Evolutionary conservation across 2,888 invertebrate genomes (phyloP).

Genomic region (Campopleginae sp.): DNA sequence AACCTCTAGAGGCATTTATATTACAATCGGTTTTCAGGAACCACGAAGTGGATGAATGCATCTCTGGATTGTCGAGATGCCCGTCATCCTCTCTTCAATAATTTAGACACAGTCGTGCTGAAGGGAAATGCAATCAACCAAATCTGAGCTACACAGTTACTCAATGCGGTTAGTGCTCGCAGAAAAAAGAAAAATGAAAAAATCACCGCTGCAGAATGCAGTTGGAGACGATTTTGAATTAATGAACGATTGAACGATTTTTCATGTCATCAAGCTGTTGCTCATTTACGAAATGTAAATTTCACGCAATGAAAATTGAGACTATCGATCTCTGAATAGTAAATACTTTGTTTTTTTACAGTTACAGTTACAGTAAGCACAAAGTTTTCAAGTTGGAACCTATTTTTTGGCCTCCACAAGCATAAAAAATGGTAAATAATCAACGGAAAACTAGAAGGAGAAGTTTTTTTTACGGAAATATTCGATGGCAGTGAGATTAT

Average conservation of each 20-base stretch:
- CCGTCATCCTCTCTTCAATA: not conserved
- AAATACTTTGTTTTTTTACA: too few species aligned
- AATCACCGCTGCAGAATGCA: too few species aligned
- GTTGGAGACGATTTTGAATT: too few species aligned
- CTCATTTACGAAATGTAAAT: too few species aligned
- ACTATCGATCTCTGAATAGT: too few species aligned
- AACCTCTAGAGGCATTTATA: slow-evolving; percentile 5
- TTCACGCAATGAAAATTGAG: too few species aligned
- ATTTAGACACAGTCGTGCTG: not conserved
- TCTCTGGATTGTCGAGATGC: not conserved
- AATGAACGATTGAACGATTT: too few species aligned
- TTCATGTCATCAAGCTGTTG: too few species aligned
- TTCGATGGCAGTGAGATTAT: not conserved
- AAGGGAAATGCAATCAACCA: not conserved
- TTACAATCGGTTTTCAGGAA: slow-evolving; percentile 1
- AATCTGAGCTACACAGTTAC: not conserved
- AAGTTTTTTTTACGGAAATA: not conserved
- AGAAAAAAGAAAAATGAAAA: too few species aligned
- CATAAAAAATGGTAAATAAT: not conserved
- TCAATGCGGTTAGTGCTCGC: too few species aligned
- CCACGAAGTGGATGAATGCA: not conserved
- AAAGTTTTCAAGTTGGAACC: not conserved
- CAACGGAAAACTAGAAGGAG: not conserved
- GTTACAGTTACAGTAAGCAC: too few species aligned
- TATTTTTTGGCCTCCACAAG: not conserved